A percentile compares a stretch with the other conserved stretches of the same genome.
phyloP scores from a whole-genome alignment of 2,797 vertebrate genomes.

The Anabacerthia variegaticeps region DNA sequence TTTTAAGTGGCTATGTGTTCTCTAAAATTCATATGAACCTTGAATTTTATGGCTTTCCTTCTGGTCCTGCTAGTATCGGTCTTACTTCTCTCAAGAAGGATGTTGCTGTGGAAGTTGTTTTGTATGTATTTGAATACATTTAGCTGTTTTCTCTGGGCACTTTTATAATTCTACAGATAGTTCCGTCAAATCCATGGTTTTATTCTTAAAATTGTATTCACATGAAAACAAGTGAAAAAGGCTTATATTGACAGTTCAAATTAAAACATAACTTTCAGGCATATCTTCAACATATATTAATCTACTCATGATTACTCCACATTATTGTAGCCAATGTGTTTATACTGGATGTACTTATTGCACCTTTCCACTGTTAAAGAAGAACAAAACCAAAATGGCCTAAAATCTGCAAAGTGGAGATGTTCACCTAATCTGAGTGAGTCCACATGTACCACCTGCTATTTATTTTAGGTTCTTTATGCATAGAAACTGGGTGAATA shows the following conservation, averaged over 20 bases:
- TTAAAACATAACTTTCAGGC: neutral
- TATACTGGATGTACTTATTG: neutral
- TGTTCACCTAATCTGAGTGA: neutral
- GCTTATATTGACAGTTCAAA: fast-evolving
- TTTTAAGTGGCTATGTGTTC: neutral
- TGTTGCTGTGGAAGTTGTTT: neutral
- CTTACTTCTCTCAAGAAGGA: neutral
- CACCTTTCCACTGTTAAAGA: neutral
- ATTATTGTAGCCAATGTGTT: neutral
- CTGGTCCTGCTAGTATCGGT: neutral
- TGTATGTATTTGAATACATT: neutral
- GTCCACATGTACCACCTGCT: neutral
- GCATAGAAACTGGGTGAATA: neutral
- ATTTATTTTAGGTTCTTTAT: neutral
- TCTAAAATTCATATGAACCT: neutral
- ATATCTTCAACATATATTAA: neutral
- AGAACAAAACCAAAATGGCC: neutral
- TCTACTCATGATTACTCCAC: neutral
- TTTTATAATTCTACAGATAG: neutral
- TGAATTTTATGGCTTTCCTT: neutral
- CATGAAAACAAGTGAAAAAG: neutral
- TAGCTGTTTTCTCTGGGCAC: neutral
- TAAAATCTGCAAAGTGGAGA: neutral
- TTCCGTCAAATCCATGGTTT: neutral
- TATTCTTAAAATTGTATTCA: neutral